phyloP scores from a whole-genome alignment of 1,140 invertebrate genomes.

The Neodiprion lecontei region DNA sequence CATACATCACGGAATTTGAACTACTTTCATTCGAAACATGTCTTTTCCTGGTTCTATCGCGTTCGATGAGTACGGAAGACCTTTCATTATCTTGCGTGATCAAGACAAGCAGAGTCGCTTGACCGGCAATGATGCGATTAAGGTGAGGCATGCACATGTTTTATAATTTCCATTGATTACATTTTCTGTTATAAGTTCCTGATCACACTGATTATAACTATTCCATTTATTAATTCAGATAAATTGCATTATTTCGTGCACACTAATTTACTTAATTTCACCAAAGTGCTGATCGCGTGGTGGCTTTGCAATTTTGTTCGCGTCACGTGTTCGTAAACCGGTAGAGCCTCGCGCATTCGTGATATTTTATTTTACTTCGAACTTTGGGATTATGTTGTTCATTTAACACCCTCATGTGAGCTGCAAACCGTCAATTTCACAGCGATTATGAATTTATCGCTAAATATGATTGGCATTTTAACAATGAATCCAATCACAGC shows the following conservation, averaged over 20 bases:
- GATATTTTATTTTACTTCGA: neutral
- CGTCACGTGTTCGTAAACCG: neutral
- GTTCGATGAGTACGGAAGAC: constrained; percentile 98
- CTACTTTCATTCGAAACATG: constrained; percentile 58
- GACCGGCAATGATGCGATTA: too few species aligned
- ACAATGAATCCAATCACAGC: neutral
- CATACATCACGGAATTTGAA: neutral
- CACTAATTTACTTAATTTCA: neutral
- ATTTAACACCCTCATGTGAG: neutral
- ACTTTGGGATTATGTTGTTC: constrained; percentile 1
- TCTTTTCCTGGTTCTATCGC: constrained; percentile 88
- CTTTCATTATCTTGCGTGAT: constrained; percentile 96
- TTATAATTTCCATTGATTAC: too few species aligned
- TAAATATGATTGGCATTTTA: too few species aligned
- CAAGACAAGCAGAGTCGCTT: constrained; percentile 65
- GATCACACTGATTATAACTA: neutral
- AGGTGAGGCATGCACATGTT: too few species aligned
- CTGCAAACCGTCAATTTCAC: too few species aligned
- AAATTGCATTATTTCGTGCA: neutral
- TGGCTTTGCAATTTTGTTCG: neutral
- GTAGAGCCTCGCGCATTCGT: neutral
- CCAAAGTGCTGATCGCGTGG: neutral
- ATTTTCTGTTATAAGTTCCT: too few species aligned
- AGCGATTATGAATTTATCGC: too few species aligned
- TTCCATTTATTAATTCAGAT: neutral